phyloP scores from a whole-genome alignment of 1,140 invertebrate genomes.

The Philotrypesis tridentata region DNA sequence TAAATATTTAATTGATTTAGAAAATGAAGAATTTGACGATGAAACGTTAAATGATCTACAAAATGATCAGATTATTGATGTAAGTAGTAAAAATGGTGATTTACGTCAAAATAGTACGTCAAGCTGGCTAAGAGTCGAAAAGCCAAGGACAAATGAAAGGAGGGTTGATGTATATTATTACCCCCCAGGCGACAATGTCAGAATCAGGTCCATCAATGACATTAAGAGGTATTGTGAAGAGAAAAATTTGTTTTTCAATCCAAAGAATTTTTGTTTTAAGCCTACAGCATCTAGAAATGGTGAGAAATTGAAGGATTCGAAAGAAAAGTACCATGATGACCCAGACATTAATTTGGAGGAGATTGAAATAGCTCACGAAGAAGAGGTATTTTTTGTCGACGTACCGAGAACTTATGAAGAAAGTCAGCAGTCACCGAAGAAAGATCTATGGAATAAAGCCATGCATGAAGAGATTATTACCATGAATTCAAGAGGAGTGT shows the following conservation, averaged over 20 bases:
- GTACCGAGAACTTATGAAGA: conserved; percentile 5
- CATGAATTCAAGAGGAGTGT: not conserved
- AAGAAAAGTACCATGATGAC: too few species aligned
- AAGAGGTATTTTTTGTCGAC: not conserved
- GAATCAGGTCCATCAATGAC: too few species aligned
- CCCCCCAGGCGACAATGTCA: too few species aligned
- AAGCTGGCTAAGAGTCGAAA: too few species aligned
- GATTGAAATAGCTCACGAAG: not conserved
- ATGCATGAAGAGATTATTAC: not conserved
- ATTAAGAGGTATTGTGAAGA: too few species aligned
- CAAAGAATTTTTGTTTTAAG: not conserved
- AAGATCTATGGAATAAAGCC: not conserved
- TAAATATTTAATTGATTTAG: not conserved
- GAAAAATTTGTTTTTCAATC: not conserved
- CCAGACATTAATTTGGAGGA: not conserved
- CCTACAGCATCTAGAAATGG: not conserved
- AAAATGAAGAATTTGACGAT: not conserved
- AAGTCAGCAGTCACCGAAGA: not conserved
- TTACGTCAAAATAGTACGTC: too few species aligned
- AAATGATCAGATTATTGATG: too few species aligned
- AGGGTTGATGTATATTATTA: too few species aligned
- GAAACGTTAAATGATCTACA: too few species aligned
- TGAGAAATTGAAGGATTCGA: not conserved
- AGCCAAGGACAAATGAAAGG: too few species aligned
- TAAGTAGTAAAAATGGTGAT: too few species aligned